Evolutionary conservation across 2,888 invertebrate species (phyloP).

Genomic region (Cheilosia scutellata): DNA sequence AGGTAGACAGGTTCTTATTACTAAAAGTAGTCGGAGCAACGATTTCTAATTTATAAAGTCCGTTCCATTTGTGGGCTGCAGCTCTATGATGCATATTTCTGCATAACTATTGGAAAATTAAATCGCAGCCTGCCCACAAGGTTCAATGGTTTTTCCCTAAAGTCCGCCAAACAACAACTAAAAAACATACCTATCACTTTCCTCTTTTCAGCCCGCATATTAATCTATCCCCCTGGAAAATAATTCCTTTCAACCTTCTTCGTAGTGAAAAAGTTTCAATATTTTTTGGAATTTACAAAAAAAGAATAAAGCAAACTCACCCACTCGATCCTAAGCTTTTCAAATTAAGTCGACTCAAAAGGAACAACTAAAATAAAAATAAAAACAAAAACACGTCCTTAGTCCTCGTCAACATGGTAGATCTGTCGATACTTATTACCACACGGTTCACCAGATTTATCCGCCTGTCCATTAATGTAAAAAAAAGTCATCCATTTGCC

Average conservation of each 20-base stretch:
- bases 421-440: slow-evolving; percentile 71
- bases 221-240: slow-evolving; percentile 5
- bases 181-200: not conserved
- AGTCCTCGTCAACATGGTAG: slow-evolving; percentile 33
- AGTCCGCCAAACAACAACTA: not conserved
- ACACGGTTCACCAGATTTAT: slow-evolving; percentile 62
- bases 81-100: too few species aligned
- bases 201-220: not conserved
- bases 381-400: slow-evolving; percentile 21
- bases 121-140: too few species aligned
- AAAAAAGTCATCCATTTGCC: slow-evolving; percentile 31
- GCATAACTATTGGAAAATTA: too few species aligned
- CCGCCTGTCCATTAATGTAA: slow-evolving; percentile 40
- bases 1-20: too few species aligned
- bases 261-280: slow-evolving; percentile 37
- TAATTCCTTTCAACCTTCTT: slow-evolving; percentile 34
- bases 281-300: slow-evolving; percentile 21
- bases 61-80: too few species aligned
- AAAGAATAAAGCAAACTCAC: not conserved
- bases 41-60: too few species aligned
- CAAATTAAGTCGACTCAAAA: slow-evolving; percentile 58
- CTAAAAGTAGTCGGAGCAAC: too few species aligned
- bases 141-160: not conserved
- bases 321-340: slow-evolving; percentile 2
- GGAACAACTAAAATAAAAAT: slow-evolving; percentile 10